phyloP scores from a whole-genome alignment of 1,140 invertebrate genomes.

The Manduca sexta region DNA sequence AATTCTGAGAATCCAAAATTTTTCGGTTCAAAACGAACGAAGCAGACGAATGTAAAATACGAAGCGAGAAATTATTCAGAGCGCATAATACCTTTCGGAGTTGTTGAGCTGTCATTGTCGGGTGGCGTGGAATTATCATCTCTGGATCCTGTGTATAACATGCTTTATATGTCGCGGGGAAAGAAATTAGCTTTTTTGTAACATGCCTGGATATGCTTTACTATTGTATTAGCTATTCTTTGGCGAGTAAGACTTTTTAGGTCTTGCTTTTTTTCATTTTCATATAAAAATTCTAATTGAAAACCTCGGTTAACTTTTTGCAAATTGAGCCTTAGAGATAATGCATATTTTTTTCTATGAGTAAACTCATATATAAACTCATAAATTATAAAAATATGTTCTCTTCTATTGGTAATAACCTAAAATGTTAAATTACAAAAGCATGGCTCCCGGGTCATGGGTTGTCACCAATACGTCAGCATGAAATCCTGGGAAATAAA shows the following conservation, averaged over 20 bases:
- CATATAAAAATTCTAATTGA: background rate
- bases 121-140: background rate
- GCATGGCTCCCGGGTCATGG: too few relatives aligned
- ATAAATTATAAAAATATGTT: too few relatives aligned
- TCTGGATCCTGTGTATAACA: background rate
- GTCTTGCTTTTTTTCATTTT: background rate
- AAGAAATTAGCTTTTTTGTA: background rate
- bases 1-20: too few relatives aligned
- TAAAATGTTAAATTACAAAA: too few relatives aligned
- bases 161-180: background rate
- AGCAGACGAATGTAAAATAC: slow-evolving; percentile 1
- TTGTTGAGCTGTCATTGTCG: slow-evolving; percentile 3
- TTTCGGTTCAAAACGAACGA: too few relatives aligned
- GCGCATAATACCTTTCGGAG: slow-evolving; percentile 1
- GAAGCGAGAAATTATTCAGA: slow-evolving; percentile 2
- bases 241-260: background rate
- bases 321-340: too few relatives aligned
- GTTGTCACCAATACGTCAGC: too few relatives aligned
- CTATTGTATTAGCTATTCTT: background rate
- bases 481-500: too few relatives aligned
- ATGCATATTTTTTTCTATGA: too few relatives aligned
- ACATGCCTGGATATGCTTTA: too few relatives aligned
- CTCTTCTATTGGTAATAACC: too few relatives aligned
- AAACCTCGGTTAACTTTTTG: background rate
- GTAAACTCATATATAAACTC: too few relatives aligned